These are phyloP conservation scores for Dolomedes plantarius DNA, from an alignment of 2,888 invertebrate species.

Conservation along the genomic window DNA sequence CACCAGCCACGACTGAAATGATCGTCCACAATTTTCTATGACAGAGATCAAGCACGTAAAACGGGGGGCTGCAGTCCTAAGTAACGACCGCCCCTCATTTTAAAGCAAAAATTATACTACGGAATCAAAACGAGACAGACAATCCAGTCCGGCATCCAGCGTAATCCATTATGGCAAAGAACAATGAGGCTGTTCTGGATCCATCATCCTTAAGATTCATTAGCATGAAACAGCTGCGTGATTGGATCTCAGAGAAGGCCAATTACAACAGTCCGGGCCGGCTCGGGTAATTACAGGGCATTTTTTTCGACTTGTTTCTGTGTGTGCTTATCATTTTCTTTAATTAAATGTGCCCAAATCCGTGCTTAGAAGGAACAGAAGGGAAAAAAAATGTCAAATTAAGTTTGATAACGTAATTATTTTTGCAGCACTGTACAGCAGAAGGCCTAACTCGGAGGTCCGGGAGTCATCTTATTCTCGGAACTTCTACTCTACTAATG, in stretches of 20 bases:
- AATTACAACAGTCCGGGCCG: neutral
- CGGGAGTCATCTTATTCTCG: too few relatives aligned
- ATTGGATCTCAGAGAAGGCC: neutral
- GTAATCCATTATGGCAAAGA: neutral
- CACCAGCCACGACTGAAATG: too few relatives aligned
- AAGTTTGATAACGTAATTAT: neutral
- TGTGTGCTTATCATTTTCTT: slow-evolving; percentile 12
- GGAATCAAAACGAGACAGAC: neutral
- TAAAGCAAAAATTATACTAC: neutral
- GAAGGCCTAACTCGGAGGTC: too few relatives aligned
- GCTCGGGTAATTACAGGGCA: slow-evolving; percentile 8
- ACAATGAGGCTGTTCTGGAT: neutral
- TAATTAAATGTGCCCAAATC: slow-evolving; percentile 15
- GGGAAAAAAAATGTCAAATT: neutral
- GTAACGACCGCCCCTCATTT: neutral
- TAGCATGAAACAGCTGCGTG: slow-evolving; percentile 6
- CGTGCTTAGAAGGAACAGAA: neutral
- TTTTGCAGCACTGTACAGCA: neutral
- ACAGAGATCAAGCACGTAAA: too few relatives aligned
- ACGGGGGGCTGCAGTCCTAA: too few relatives aligned
- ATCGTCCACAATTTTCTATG: too few relatives aligned
- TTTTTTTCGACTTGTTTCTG: neutral
- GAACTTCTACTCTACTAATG: too few relatives aligned
- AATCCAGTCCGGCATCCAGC: neutral
- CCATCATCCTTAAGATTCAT: slow-evolving; percentile 11